Evolutionary conservation across 2,797 vertebrate species (phyloP).

Genomic region (Spizella passerina): DNA sequence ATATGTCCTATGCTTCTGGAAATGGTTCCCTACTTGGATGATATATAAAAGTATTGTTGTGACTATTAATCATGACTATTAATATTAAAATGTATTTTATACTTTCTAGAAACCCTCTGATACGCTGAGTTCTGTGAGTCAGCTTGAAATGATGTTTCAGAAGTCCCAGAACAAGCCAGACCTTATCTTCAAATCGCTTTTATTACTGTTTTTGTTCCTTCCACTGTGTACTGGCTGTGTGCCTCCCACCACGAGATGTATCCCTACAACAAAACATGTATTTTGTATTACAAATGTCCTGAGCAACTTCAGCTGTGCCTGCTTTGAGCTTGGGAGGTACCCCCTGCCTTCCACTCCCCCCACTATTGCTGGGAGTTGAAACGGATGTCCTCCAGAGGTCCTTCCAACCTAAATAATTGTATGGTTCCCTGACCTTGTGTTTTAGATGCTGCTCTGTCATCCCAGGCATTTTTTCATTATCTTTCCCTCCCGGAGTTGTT

Average conservation of each 20-base stretch:
- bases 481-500: background rate
- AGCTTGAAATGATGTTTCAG: background rate
- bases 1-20: background rate
- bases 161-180: background rate
- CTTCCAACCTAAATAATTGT: slow-evolving; percentile 29
- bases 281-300: background rate
- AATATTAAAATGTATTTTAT: background rate
- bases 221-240: background rate
- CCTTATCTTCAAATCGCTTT: background rate
- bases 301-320: background rate
- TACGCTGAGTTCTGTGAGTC: background rate
- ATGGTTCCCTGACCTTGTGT: background rate
- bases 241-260: background rate
- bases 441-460: background rate
- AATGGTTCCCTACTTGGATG: background rate
- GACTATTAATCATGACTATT: background rate
- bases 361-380: background rate
- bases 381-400: slow-evolving; percentile 44
- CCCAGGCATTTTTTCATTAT: background rate
- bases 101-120: background rate
- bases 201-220: background rate
- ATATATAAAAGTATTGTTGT: background rate
- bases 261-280: background rate
- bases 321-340: background rate
- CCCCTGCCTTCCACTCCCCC: too few species aligned